A percentile compares a stretch with the other conserved stretches of the same genome.
Conservation (phyloP, 2,113 vertebrate genomes). For the Marmota monax region DNA sequence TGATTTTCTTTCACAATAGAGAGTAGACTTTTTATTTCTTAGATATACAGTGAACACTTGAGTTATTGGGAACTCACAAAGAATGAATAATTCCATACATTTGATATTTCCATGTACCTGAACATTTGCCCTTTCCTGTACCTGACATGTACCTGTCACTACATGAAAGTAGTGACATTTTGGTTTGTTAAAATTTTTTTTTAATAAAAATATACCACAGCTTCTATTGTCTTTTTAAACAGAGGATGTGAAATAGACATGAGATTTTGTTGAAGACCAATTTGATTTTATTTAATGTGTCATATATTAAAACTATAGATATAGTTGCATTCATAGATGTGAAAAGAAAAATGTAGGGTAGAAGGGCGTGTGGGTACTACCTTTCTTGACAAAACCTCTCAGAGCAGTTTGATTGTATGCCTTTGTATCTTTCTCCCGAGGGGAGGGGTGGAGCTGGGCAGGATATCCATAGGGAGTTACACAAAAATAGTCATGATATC, state of each 20-base stretch:
- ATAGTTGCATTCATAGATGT: neutral
- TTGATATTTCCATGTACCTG: neutral
- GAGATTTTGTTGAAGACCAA: neutral
- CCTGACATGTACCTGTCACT: neutral
- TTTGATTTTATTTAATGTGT: neutral
- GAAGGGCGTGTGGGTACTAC: neutral
- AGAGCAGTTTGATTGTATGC: neutral
- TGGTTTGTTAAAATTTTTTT: neutral
- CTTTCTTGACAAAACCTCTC: neutral
- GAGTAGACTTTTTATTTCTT: neutral
- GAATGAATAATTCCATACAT: neutral
- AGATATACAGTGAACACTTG: neutral
- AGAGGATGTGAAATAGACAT: neutral
- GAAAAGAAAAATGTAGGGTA: constrained; percentile 1
- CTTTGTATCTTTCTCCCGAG: neutral
- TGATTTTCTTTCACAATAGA: neutral
- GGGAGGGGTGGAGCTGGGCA: neutral
- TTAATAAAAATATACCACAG: neutral
- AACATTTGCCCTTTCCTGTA: neutral
- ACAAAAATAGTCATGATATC: neutral
- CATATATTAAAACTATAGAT: neutral
- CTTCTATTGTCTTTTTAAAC: constrained; percentile 24
- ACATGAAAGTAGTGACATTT: constrained; percentile 31
- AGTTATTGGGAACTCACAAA: neutral
- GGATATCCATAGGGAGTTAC: neutral